phyloP scores from a whole-genome alignment of 92 coral and sea anemone genomes.

The Paramuricea clavata region DNA sequence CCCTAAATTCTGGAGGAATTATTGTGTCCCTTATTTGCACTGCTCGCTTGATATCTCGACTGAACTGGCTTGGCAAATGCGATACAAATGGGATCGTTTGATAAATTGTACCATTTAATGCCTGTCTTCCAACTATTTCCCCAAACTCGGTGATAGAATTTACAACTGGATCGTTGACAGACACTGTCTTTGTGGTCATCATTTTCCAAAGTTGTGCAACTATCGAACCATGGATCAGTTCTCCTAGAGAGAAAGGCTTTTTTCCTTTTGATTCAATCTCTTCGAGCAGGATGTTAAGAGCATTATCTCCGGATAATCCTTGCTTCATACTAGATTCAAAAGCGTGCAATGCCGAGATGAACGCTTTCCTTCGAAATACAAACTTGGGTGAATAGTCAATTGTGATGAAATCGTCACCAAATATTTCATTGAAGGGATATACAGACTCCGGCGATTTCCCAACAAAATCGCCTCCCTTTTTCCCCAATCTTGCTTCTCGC shows the following conservation, averaged over 20 bases:
- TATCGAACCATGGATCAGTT: no score
- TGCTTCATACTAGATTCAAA: background rate
- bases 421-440: background rate
- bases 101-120: background rate
- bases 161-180: background rate
- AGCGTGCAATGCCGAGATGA: background rate
- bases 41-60: conserved; percentile 32
- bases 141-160: background rate
- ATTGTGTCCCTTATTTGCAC: background rate
- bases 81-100: background rate
- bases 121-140: background rate
- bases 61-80: conserved; percentile 5
- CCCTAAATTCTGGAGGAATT: background rate
- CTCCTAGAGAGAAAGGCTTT: background rate
- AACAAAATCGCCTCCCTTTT: background rate
- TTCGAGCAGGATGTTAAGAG: background rate
- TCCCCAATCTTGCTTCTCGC: background rate
- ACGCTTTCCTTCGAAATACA: background rate
- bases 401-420: background rate
- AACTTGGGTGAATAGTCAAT: background rate
- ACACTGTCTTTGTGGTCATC: no score
- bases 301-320: background rate
- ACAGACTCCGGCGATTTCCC: background rate
- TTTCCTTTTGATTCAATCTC: background rate
- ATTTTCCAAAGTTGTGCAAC: no score